Conservation (phyloP, 2,888 invertebrate genomes). For the Hemaris fuciformis region DNA sequence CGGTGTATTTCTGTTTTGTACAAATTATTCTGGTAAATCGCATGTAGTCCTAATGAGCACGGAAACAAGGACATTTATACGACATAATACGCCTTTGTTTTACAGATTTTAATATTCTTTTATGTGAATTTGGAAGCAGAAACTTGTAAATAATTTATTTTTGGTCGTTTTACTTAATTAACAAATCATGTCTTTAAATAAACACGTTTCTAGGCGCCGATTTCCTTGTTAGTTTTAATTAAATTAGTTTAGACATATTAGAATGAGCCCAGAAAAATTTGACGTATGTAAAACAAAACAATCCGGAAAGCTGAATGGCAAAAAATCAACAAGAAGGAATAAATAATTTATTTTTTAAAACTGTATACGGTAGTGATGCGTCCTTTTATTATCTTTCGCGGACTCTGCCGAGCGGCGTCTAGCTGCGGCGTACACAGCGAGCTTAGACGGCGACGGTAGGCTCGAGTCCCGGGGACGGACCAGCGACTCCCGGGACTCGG, state of each 20-base stretch:
- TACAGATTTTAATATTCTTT: neutral
- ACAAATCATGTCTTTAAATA: neutral
- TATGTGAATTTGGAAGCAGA: neutral
- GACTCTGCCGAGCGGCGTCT: conserved; percentile 81
- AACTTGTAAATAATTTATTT: neutral
- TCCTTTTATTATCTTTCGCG: conserved; percentile 79
- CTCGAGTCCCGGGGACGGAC: conserved; percentile 73
- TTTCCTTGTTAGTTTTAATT: neutral
- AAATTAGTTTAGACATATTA: neutral
- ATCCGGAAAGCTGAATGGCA: neutral
- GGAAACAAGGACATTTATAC: neutral
- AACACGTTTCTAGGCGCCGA: neutral
- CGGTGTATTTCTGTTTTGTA: neutral
- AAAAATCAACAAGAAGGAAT: neutral
- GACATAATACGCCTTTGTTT: neutral
- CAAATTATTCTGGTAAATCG: neutral
- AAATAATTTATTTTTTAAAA: conserved; percentile 69
- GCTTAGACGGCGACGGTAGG: conserved; percentile 84
- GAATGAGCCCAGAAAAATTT: neutral
- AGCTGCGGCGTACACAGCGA: conserved; percentile 80
- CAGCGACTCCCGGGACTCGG: conserved; percentile 75
- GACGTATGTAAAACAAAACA: neutral
- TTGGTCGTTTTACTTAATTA: neutral
- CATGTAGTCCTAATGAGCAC: neutral
- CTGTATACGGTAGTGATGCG: conserved; percentile 88